Evolutionary conservation across 2,888 invertebrate genomes (phyloP).

Genomic region (Mycogona germanica): DNA sequence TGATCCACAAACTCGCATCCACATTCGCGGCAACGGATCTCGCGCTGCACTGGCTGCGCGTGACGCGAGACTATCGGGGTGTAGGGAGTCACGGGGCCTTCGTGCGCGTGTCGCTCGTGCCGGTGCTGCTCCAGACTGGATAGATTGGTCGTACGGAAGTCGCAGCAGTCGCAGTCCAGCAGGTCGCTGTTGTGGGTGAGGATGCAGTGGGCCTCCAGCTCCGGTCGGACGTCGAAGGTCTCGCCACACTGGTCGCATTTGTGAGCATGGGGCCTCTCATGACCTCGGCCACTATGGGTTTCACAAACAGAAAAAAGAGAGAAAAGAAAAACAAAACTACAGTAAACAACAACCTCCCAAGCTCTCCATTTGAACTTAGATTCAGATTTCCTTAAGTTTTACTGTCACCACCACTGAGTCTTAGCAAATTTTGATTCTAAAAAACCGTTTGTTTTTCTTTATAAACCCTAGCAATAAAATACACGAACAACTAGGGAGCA

Average conservation of each 20-base stretch:
- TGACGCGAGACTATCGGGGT: slow-evolving; percentile 11
- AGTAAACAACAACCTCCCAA: slow-evolving; percentile 1
- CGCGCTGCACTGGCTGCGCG: slow-evolving; percentile 16
- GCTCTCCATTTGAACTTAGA: no score
- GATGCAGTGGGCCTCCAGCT: slow-evolving; percentile 29
- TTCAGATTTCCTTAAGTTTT: no score
- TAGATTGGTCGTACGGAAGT: slow-evolving; percentile 30
- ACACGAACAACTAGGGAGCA: no score
- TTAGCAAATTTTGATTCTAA: no score
- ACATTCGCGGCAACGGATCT: slow-evolving; percentile 42
- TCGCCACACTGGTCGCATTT: slow-evolving; percentile 29
- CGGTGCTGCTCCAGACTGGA: slow-evolving; percentile 29
- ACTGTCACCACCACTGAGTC: no score
- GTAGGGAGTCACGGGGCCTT: slow-evolving; percentile 8
- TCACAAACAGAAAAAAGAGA: slow-evolving; percentile 1
- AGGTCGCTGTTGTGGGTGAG: slow-evolving; percentile 29
- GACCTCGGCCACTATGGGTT: slow-evolving; percentile 11
- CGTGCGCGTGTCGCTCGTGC: slow-evolving; percentile 26
- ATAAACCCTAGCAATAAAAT: no score
- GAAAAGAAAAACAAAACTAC: neutral
- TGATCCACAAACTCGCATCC: slow-evolving; percentile 44
- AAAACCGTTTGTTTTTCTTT: no score
- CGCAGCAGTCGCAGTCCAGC: slow-evolving; percentile 30
- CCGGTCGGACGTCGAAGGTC: slow-evolving; percentile 27
- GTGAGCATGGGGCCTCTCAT: slow-evolving; percentile 13